A percentile compares a stretch with the other conserved stretches of the same genome.
These are phyloP conservation scores for Drosophila putrida DNA, from an alignment of 2,888 invertebrate genomes.

Conservation along the genomic window DNA sequence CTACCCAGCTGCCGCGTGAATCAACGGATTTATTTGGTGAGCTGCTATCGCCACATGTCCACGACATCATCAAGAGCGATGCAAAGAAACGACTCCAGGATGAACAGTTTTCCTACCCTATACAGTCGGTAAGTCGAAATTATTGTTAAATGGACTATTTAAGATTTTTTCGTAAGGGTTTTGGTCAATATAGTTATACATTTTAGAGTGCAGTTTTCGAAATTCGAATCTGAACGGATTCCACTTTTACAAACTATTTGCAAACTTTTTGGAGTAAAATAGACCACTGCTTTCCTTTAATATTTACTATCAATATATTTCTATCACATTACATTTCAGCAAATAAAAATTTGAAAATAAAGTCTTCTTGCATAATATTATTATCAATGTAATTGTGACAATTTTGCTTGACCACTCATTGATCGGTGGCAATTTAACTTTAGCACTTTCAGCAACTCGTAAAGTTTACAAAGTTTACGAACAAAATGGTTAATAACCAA, in stretches of 20 bases:
- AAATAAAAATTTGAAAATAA: no score
- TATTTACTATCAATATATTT: no score
- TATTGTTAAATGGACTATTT: background rate
- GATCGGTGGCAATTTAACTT: slow-evolving; percentile 52
- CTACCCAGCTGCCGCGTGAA: slow-evolving; percentile 98
- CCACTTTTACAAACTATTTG: no score
- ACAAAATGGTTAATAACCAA: slow-evolving; percentile 61
- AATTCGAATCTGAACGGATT: no score
- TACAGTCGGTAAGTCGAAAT: slow-evolving; percentile 81
- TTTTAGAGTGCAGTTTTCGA: no score
- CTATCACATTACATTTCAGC: no score
- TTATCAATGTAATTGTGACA: background rate
- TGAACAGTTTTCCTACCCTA: slow-evolving; percentile 88
- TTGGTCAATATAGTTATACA: background rate
- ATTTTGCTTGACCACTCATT: background rate
- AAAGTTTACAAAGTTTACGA: slow-evolving; percentile 65
- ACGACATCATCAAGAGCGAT: slow-evolving; percentile 95
- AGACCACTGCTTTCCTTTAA: no score
- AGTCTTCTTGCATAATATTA: no score
- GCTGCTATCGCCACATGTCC: slow-evolving; percentile 93
- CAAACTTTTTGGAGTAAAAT: slow-evolving; percentile 4
- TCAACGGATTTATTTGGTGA: slow-evolving; percentile 99
- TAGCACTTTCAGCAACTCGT: slow-evolving; percentile 62
- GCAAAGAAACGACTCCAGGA: slow-evolving; percentile 92
- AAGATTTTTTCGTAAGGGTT: background rate